Evolutionary conservation across 2,888 invertebrate species (phyloP).

Genomic region (Ectemnius cavifrons): DNA sequence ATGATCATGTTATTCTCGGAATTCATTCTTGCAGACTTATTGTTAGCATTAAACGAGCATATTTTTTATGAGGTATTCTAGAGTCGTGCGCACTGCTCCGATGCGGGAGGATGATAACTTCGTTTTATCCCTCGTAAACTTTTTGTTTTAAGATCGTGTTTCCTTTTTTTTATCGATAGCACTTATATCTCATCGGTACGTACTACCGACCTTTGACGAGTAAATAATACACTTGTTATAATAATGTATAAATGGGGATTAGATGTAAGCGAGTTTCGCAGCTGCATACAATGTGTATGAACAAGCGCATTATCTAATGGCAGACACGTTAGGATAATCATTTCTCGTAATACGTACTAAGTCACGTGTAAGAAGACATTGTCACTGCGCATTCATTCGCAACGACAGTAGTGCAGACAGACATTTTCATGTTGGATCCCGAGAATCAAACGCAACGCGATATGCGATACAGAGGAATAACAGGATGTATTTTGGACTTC

Average conservation of each 20-base stretch:
- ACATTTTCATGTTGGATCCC: slow-evolving; percentile 20
- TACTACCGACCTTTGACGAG: slow-evolving; percentile 25
- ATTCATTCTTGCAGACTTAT: neutral
- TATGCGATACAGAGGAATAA: neutral
- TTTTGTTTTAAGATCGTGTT: slow-evolving; percentile 20
- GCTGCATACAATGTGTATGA: slow-evolving; percentile 14
- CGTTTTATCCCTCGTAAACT: slow-evolving; percentile 11
- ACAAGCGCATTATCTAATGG: slow-evolving; percentile 24
- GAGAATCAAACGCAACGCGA: slow-evolving; percentile 6
- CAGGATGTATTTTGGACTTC: neutral
- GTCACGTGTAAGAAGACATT: slow-evolving; percentile 1
- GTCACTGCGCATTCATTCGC: slow-evolving; percentile 21
- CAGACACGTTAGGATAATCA: slow-evolving; percentile 35
- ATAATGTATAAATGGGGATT: slow-evolving; percentile 43
- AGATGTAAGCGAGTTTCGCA: slow-evolving; percentile 30
- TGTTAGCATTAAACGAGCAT: neutral
- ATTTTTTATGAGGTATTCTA: no score
- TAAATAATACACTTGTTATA: slow-evolving; percentile 28
- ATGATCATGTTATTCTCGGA: neutral
- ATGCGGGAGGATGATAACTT: slow-evolving; percentile 2
- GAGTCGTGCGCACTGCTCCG: neutral
- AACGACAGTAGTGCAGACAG: slow-evolving; percentile 13
- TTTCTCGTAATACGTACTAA: slow-evolving; percentile 27
- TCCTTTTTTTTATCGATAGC: slow-evolving; percentile 22
- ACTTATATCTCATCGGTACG: slow-evolving; percentile 23